Evolutionary conservation across 2,113 vertebrate species (phyloP).

Genomic region (Illadopsis cleaveri): DNA sequence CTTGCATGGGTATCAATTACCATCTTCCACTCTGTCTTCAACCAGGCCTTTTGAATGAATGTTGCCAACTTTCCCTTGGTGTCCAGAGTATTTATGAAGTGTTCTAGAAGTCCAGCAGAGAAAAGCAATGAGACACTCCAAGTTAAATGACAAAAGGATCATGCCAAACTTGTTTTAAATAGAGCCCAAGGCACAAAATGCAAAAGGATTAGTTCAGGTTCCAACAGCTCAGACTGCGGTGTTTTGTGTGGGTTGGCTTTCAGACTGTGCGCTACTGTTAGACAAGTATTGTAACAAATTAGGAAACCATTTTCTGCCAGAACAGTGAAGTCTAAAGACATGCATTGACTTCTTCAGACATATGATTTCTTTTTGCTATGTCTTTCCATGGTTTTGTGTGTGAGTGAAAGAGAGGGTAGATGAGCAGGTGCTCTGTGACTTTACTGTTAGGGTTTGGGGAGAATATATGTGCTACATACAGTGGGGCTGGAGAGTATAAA

Average conservation of each 20-base stretch:
- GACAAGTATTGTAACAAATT: neutral
- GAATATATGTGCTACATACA: neutral
- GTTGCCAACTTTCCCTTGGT: neutral
- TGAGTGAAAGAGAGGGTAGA: neutral
- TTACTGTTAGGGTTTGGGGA: neutral
- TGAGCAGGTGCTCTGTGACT: neutral
- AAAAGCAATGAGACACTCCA: neutral
- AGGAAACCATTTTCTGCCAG: neutral
- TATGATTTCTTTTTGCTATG: neutral
- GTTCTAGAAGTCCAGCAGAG: neutral
- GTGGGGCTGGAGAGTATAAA: neutral
- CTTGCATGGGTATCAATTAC: neutral
- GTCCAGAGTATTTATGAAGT: neutral
- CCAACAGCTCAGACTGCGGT: neutral
- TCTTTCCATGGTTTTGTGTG: neutral
- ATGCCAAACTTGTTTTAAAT: neutral
- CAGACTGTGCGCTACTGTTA: neutral
- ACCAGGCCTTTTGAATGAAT: neutral
- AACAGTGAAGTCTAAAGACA: neutral
- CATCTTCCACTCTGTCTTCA: neutral
- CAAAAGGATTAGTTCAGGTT: neutral
- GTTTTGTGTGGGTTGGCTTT: neutral
- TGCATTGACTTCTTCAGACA: neutral
- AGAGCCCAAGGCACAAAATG: neutral
- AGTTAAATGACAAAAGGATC: neutral